These are phyloP conservation scores for Dromaius novaehollandiae DNA, from an alignment of 2,113 vertebrate species.

Conservation along the genomic window DNA sequence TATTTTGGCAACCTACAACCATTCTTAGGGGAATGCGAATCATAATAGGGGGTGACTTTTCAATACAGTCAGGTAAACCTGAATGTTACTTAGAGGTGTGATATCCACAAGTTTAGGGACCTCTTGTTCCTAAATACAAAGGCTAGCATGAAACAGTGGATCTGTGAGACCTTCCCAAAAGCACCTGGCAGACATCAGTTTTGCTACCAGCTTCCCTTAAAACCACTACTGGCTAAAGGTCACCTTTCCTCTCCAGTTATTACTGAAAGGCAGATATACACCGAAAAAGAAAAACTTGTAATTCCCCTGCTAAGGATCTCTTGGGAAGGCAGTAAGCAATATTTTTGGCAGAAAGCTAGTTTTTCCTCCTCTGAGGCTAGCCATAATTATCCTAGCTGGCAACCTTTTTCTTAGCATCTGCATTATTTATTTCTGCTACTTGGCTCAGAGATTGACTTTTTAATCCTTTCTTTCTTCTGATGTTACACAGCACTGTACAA, in stretches of 20 bases:
- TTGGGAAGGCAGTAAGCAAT: not conserved
- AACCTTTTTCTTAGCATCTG: not conserved
- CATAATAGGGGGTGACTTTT: not conserved
- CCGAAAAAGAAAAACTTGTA: not conserved
- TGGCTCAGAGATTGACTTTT: slow-evolving; percentile 11
- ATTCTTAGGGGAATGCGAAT: not conserved
- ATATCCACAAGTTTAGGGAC: not conserved
- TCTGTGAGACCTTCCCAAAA: not conserved
- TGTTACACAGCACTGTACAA: not conserved
- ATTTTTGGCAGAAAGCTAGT: not conserved
- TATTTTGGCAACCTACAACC: not conserved
- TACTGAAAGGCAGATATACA: not conserved
- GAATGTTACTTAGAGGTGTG: not conserved
- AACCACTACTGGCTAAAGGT: not conserved
- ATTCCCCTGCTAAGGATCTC: not conserved
- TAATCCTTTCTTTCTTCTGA: slow-evolving; percentile 10
- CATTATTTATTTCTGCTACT: slow-evolving; percentile 22
- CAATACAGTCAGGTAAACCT: not conserved
- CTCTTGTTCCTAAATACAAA: not conserved
- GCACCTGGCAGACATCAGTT: not conserved
- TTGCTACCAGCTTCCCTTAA: not conserved
- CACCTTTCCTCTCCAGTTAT: not conserved
- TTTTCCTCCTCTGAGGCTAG: not conserved
- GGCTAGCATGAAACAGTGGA: not conserved
- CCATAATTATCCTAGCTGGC: not conserved